phyloP scores from a whole-genome alignment of 2,797 vertebrate genomes.

The Gymnothorax reevesii region DNA sequence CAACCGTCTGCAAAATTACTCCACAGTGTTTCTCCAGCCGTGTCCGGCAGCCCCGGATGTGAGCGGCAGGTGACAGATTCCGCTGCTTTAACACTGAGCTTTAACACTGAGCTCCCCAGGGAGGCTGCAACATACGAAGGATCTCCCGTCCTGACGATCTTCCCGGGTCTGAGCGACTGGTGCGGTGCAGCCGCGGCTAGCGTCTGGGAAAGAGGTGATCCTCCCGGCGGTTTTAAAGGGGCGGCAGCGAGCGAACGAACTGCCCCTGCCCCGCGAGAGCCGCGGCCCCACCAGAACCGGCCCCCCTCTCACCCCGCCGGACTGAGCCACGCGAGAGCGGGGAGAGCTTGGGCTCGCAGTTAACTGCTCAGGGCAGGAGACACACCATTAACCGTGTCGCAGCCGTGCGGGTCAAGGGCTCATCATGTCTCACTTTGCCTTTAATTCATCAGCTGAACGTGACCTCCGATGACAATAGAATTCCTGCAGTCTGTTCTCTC shows the following conservation, averaged over 20 bases:
- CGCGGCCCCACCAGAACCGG: conserved; percentile 49
- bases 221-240: conserved; percentile 42
- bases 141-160: conserved; percentile 22
- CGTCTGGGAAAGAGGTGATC: conserved; percentile 26
- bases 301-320: conserved; percentile 38
- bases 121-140: conserved; percentile 43
- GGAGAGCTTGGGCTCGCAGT: conserved; percentile 44
- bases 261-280: conserved; percentile 45
- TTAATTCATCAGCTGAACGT: conserved; percentile 42
- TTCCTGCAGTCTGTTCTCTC: background rate
- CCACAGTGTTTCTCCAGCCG: conserved; percentile 54
- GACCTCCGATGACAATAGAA: conserved; percentile 35
- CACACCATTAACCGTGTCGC: conserved; percentile 50
- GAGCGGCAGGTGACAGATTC: conserved; percentile 47
- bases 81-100: conserved; percentile 46
- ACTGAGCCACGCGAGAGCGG: conserved; percentile 42
- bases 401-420: conserved; percentile 30
- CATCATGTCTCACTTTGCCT: conserved; percentile 41
- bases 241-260: conserved; percentile 57
- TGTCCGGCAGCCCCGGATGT: conserved; percentile 61
- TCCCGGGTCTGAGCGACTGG: conserved; percentile 18
- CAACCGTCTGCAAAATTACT: conserved; percentile 54
- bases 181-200: conserved; percentile 43
- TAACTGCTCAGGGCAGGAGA: conserved; percentile 49
- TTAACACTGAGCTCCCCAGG: conserved; percentile 30